Evolutionary conservation across 2,113 vertebrate genomes (phyloP).

Genomic region (Brachypodius melanocephalos): DNA sequence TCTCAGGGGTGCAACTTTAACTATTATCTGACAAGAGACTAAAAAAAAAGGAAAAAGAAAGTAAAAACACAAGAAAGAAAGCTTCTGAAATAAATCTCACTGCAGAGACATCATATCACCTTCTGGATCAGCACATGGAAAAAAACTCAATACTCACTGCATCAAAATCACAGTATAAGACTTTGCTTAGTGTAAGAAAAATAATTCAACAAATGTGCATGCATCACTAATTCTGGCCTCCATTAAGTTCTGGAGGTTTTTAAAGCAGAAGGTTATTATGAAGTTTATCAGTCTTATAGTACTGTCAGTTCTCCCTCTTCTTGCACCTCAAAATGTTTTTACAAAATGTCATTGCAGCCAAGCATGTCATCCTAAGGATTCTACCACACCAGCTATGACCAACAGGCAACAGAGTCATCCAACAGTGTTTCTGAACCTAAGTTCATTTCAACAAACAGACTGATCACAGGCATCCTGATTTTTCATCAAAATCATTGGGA

Average conservation of each 20-base stretch:
- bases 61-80: background rate
- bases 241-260: background rate
- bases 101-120: background rate
- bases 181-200: background rate
- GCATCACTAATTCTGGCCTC: background rate
- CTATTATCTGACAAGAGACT: background rate
- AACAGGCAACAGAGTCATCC: background rate
- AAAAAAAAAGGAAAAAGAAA: background rate
- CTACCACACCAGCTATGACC: background rate
- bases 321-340: background rate
- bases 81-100: background rate
- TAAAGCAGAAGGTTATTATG: background rate
- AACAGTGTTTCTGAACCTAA: background rate
- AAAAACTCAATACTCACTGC: background rate
- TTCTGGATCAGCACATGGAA: background rate
- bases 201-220: background rate
- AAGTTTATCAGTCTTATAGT: background rate
- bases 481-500: background rate
- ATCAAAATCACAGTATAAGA: background rate
- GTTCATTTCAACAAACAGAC: background rate
- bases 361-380: background rate
- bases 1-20: background rate
- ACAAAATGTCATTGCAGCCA: background rate
- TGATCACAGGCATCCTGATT: background rate
- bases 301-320: background rate